Evolutionary conservation across 2,113 vertebrate species (phyloP).

Genomic region (Cyprinus carpio): DNA sequence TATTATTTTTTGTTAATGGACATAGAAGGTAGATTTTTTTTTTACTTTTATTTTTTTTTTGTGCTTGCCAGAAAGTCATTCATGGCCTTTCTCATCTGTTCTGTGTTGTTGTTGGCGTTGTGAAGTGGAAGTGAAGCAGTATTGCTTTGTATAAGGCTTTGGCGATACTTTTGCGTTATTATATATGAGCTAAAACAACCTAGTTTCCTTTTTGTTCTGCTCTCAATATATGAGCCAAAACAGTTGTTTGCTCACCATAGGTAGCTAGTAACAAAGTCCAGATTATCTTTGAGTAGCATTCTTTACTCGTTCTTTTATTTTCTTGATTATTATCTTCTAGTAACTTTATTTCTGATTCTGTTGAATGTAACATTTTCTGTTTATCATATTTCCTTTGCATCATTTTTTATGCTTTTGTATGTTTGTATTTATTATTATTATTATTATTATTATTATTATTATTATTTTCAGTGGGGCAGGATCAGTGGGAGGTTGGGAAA

Average conservation of each 20-base stretch:
- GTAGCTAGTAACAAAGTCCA: background rate
- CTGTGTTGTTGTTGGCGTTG: background rate
- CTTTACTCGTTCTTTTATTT: background rate
- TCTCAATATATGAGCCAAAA: background rate
- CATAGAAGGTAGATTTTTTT: too few species aligned
- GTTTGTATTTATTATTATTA: too few species aligned
- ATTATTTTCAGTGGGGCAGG: constrained; percentile 48
- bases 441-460: background rate
- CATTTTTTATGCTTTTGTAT: background rate
- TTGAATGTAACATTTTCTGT: background rate
- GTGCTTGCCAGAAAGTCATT: too few species aligned
- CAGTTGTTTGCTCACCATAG: background rate
- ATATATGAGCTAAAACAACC: background rate
- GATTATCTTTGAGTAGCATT: background rate
- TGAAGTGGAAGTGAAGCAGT: background rate
- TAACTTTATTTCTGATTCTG: background rate
- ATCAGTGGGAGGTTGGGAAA: constrained; percentile 58
- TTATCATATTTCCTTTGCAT: constrained; percentile 10
- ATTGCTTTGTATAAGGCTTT: background rate
- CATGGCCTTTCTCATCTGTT: background rate
- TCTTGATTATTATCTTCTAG: background rate
- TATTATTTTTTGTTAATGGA: too few species aligned
- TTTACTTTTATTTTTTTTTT: too few species aligned
- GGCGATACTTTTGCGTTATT: constrained; percentile 30
- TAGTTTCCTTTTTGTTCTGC: background rate